These are phyloP conservation scores for Rutpela maculata DNA, from an alignment of 2,888 invertebrate genomes.

Conservation along the genomic window DNA sequence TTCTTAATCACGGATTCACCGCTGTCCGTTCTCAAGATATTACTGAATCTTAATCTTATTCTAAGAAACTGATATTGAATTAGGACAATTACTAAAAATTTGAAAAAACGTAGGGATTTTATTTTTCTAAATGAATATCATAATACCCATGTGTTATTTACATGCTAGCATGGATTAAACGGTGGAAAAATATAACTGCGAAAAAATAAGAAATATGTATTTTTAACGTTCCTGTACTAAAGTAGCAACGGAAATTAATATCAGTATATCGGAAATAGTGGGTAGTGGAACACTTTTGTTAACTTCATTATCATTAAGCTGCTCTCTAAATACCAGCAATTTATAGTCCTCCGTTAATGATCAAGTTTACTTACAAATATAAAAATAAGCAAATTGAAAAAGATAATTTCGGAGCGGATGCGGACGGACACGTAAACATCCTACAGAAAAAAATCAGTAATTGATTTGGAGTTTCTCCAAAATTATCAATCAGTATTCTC, in stretches of 20 bases:
- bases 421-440: background rate
- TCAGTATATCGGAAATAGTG: background rate
- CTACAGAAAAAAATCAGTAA: background rate
- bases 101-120: no score
- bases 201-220: background rate
- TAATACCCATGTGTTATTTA: no score
- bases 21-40: no score
- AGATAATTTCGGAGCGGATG: background rate
- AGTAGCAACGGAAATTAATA: background rate
- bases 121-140: no score
- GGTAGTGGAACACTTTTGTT: background rate
- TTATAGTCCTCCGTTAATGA: background rate
- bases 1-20: no score
- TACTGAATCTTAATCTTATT: no score
- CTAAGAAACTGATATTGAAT: no score
- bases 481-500: background rate
- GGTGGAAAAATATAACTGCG: no score
- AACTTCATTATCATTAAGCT: background rate
- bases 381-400: background rate
- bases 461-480: background rate
- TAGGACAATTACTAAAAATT: no score
- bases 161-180: no score
- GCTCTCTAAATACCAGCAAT: background rate
- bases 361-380: background rate
- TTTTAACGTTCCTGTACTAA: background rate